Conservation (phyloP, 1,140 invertebrate species). For the Rhopalosiphum padi region DNA sequence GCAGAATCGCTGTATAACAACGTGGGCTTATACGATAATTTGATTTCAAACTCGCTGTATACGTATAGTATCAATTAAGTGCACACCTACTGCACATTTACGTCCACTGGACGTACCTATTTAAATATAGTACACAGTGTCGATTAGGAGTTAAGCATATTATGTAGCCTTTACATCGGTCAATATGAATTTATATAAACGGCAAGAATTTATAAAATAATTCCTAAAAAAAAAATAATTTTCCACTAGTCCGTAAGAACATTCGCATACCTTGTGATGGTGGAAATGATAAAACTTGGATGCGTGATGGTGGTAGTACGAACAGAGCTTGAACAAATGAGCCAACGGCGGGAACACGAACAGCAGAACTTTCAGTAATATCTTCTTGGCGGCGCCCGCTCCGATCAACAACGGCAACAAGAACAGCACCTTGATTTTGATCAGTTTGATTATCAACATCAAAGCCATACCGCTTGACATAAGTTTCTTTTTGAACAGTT, state of each 20-base stretch:
- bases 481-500: slow-evolving; percentile 77
- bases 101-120: neutral
- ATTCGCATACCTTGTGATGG: slow-evolving; percentile 70
- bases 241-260: no score
- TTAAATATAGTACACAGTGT: neutral
- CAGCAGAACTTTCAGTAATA: slow-evolving; percentile 78
- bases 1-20: neutral
- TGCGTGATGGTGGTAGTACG: slow-evolving; percentile 77
- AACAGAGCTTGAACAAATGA: slow-evolving; percentile 83
- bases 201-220: neutral
- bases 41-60: neutral
- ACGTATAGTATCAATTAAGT: neutral
- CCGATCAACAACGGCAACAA: slow-evolving; percentile 65
- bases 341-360: slow-evolving; percentile 82
- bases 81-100: neutral
- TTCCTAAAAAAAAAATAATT: neutral
- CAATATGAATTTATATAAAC: neutral
- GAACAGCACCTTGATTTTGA: slow-evolving; percentile 65
- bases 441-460: slow-evolving; percentile 78
- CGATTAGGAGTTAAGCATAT: neutral
- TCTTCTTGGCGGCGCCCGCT: slow-evolving; percentile 80
- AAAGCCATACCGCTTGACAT: slow-evolving; percentile 76
- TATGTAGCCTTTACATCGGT: neutral
- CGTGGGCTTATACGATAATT: neutral
- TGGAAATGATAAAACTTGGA: slow-evolving; percentile 80